These are phyloP conservation scores for Agraylea sexmaculata DNA, from an alignment of 1,140 invertebrate species.

Conservation along the genomic window DNA sequence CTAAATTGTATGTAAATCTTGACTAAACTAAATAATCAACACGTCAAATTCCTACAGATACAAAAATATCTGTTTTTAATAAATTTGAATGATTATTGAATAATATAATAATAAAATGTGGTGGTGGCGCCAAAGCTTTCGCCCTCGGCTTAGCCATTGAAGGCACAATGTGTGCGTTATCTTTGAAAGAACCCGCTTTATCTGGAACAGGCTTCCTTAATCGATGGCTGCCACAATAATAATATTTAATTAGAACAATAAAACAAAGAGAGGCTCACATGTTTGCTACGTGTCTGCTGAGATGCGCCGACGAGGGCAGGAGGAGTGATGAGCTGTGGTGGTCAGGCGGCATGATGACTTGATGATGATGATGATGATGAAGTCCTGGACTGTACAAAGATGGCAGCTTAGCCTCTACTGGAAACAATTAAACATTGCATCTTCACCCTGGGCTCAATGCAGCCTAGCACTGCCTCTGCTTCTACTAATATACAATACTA, in stretches of 20 bases:
- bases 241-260: neutral
- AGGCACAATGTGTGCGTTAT: neutral
- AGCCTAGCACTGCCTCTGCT: too few species aligned
- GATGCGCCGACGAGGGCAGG: conserved; percentile 25
- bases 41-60: too few species aligned
- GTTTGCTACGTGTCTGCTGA: conserved; percentile 32
- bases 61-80: neutral
- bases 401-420: conserved; percentile 15
- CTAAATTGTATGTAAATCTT: too few species aligned
- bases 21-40: too few species aligned
- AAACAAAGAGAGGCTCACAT: conserved; percentile 24
- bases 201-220: neutral
- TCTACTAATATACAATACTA: conserved; percentile 9
- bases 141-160: neutral
- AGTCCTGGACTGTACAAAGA: conserved; percentile 18
- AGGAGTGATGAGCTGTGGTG: conserved; percentile 18
- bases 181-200: neutral
- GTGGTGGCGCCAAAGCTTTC: neutral
- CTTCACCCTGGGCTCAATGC: too few species aligned
- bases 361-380: too few species aligned
- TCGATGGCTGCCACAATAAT: neutral
- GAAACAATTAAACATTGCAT: conserved; percentile 2
- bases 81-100: neutral
- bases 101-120: neutral
- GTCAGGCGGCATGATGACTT: conserved; percentile 17